Evolutionary conservation across 1,140 invertebrate genomes (phyloP).

Genomic region (Aplysia californica): DNA sequence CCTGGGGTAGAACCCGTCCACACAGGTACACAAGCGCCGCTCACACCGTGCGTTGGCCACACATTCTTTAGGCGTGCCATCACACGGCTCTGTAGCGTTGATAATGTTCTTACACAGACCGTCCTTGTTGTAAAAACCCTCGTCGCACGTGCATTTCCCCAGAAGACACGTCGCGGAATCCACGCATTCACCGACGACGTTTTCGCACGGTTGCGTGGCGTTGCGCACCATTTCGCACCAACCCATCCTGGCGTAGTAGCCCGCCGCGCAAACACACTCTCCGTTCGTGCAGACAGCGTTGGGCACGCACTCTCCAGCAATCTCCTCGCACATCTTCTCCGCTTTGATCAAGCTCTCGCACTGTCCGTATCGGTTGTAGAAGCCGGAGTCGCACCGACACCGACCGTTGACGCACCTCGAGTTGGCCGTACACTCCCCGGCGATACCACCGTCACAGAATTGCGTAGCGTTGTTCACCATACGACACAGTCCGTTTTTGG

Average conservation of each 20-base stretch:
- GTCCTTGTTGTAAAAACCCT: conserved; percentile 18
- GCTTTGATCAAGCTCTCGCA: conserved; percentile 3
- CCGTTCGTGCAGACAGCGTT: background rate
- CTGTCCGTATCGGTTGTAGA: conserved; percentile 20
- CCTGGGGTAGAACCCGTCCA: conserved; percentile 1
- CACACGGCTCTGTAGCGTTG: conserved; percentile 1
- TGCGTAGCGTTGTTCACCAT: background rate
- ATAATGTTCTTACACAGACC: conserved; percentile 21
- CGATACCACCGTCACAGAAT: conserved; percentile 2
- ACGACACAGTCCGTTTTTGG: conserved; percentile 18
- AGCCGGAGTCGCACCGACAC: background rate
- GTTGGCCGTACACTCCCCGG: conserved; percentile 23
- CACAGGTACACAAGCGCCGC: background rate
- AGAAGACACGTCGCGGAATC: background rate
- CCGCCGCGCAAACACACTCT: conserved; percentile 1
- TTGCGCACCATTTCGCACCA: background rate
- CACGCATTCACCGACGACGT: conserved; percentile 7
- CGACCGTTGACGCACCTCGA: conserved; percentile 1
- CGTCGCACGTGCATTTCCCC: conserved; percentile 12
- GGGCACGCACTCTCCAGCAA: background rate
- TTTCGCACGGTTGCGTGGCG: background rate
- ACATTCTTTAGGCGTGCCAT: conserved; percentile 16
- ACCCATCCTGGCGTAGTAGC: conserved; percentile 21
- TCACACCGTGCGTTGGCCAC: conserved; percentile 8
- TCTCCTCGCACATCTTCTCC: background rate